phyloP scores from a whole-genome alignment of 2,797 vertebrate species.

The Lutjanus argentimaculatus region DNA sequence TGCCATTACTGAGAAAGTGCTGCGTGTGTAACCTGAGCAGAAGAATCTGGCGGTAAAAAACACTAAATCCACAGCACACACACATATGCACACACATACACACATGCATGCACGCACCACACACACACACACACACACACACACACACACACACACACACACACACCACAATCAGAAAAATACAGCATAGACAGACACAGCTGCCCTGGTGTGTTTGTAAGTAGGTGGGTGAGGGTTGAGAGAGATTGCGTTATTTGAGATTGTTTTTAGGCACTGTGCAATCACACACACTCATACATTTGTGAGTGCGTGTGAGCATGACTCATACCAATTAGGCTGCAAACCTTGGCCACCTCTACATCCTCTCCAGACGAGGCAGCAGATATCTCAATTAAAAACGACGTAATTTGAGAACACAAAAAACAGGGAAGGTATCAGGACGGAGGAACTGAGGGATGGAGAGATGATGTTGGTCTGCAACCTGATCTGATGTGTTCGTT shows the following conservation, averaged over 20 bases:
- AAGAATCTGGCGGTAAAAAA: constrained; percentile 60
- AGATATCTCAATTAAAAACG: constrained; percentile 83
- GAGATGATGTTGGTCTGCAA: constrained; percentile 72
- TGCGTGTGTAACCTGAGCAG: constrained; percentile 74
- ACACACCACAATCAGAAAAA: constrained; percentile 18
- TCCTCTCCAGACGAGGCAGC: constrained; percentile 76
- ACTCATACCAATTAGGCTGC: constrained; percentile 69
- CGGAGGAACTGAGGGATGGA: constrained; percentile 51
- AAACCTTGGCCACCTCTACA: constrained; percentile 73
- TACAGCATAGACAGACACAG: constrained; percentile 45
- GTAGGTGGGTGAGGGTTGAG: constrained; percentile 38
- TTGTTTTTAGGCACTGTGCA: constrained; percentile 50
- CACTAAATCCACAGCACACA: constrained; percentile 39
- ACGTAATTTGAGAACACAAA: constrained; percentile 71
- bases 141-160: constrained; percentile 24
- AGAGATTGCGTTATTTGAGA: constrained; percentile 67
- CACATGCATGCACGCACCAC: constrained; percentile 2
- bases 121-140: constrained; percentile 27
- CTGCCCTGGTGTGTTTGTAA: constrained; percentile 51
- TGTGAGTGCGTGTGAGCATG: constrained; percentile 25
- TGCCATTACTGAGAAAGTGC: constrained; percentile 66
- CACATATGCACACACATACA: constrained; percentile 17
- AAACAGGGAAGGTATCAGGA: constrained; percentile 48
- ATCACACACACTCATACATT: constrained; percentile 48
- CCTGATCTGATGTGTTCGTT: constrained; percentile 74